Percentiles rank a stretch among this genome's conserved stretches.
Conservation (phyloP, 2,113 vertebrate species). For the Tapirus terrestris region DNA sequence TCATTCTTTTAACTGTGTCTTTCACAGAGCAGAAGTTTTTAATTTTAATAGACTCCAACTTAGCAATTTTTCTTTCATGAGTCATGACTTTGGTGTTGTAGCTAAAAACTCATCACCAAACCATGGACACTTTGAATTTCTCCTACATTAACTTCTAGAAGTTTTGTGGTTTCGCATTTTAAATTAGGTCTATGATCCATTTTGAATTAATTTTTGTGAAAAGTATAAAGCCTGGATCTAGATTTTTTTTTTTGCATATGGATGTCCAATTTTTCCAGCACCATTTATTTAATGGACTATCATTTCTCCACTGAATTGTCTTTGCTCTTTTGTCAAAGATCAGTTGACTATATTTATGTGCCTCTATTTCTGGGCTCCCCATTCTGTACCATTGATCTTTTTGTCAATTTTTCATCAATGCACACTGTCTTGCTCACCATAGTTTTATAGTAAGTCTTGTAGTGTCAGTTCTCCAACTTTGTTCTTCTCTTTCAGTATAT, state of each 20-base stretch:
- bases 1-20: background rate
- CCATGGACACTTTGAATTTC: background rate
- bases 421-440: background rate
- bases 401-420: background rate
- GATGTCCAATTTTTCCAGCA: background rate
- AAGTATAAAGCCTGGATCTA: background rate
- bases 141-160: background rate
- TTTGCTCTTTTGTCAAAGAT: background rate
- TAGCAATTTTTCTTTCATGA: background rate
- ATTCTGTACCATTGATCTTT: background rate
- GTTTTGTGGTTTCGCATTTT: background rate
- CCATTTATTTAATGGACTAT: background rate
- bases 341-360: background rate
- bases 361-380: background rate
- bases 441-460: background rate
- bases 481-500: background rate
- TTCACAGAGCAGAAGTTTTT: background rate
- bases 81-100: background rate
- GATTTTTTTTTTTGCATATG: background rate
- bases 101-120: background rate
- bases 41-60: background rate
- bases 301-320: background rate
- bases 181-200: background rate
- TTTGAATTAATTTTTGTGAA: background rate
- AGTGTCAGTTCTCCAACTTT: background rate